Evolutionary conservation across 2,113 vertebrate genomes (phyloP), one percentile per base, ranked within the genome.

Genomic region (Synchiropus splendidus): DNA sequence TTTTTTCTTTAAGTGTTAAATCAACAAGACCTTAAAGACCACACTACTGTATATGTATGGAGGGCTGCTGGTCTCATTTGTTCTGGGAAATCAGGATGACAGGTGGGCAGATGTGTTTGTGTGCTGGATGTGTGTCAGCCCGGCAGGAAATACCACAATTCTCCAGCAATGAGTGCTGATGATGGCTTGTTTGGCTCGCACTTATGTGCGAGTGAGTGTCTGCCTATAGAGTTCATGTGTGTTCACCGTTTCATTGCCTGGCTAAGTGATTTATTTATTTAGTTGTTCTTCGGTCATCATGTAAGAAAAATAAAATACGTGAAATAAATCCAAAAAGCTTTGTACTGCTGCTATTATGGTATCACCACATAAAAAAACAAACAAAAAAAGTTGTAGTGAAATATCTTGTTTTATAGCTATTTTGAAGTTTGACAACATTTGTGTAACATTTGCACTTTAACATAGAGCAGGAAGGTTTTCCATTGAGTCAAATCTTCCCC

Each of bases 81-180:
- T 56, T 48, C 50, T 47, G 46, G 58, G 52, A 60, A 52, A 40
- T 48, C 10, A 12, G 39, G 53, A 54, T 47, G 46, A 41, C 9
- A 39, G 51, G 36, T 14, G 33, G 55, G 48, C 39, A 27, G 21
- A 38, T 51, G 44, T 39, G 38, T 49, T 13, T 41, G 45, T 41
- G 64, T 48, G 2, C 2, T 44, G 61, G 44, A 55, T 51, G 45
- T 59, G 56, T 77, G 66, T 71, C 59, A 64, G 62, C 49, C 16
- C 34, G 48, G 48, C 55, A 68, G 74, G 75, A 80, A 76, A 76
- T 72, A 62, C 49, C 67, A 40, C 53, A 60, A 44, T 44, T 55
- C 51, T 40, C 18, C 46, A 47, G 39, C 53, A 61, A 35, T 45
- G 61, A 74, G 63, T 51, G 60, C 44, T 17, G 46, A 46, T 66